Percentiles rank a stretch among this genome's conserved stretches.
phyloP scores from a whole-genome alignment of 1,140 invertebrate genomes.

The Dolichoris vasculosae region DNA sequence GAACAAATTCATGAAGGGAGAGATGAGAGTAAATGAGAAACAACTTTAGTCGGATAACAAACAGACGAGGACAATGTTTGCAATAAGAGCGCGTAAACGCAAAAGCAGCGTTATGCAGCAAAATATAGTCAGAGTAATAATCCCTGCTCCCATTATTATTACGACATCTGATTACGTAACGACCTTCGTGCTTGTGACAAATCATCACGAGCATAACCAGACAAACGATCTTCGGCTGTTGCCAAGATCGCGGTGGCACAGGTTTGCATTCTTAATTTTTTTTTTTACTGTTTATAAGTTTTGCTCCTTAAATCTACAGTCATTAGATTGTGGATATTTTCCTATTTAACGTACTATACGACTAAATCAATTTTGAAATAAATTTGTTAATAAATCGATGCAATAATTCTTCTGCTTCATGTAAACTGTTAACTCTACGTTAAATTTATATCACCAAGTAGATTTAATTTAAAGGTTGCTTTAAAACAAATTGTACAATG shows the following conservation, averaged over 20 bases:
- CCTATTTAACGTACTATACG: not conserved
- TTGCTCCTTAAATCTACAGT: not conserved
- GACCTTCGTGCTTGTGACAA: conserved; percentile 17
- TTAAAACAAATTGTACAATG: too few species aligned
- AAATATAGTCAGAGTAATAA: conserved; percentile 40
- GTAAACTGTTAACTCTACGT: too few species aligned
- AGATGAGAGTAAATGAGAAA: not conserved
- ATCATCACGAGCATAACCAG: not conserved
- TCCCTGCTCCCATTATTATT: conserved; percentile 48
- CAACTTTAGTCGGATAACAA: not conserved
- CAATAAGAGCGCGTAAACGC: not conserved
- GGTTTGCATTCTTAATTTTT: not conserved
- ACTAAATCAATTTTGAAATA: too few species aligned
- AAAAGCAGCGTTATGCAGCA: conserved; percentile 3
- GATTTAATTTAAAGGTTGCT: too few species aligned
- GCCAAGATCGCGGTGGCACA: not conserved
- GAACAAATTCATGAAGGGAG: not conserved
- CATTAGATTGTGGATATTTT: not conserved
- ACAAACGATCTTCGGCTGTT: not conserved
- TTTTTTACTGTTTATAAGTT: not conserved
- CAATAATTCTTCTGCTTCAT: too few species aligned
- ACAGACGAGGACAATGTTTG: not conserved
- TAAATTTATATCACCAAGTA: too few species aligned
- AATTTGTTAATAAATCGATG: too few species aligned
- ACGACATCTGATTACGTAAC: conserved; percentile 31